Conservation (phyloP, 2,888 invertebrate genomes). For the Spodoptera exigua region DNA sequence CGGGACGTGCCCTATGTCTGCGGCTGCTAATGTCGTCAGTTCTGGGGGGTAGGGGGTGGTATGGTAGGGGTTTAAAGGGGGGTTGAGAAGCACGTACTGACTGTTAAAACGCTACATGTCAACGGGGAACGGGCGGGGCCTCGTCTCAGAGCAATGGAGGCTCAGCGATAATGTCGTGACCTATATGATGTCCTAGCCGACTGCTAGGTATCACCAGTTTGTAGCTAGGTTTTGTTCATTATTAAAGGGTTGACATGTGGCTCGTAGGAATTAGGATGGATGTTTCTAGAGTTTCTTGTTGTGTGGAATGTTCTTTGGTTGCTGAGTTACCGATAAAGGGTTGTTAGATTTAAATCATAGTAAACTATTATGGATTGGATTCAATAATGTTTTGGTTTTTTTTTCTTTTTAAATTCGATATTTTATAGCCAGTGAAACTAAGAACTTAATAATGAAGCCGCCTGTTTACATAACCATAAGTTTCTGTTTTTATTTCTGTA, state of each 20-base stretch:
- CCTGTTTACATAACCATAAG: too few species aligned
- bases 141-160: conserved; percentile 79
- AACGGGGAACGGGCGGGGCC: conserved; percentile 77
- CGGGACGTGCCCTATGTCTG: conserved; percentile 86
- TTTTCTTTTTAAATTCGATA: too few species aligned
- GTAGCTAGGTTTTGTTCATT: conserved; percentile 51
- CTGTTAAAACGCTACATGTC: conserved; percentile 89
- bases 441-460: too few species aligned
- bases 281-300: too few species aligned
- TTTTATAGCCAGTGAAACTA: too few species aligned
- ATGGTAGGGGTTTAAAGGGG: conserved; percentile 41
- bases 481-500: neutral
- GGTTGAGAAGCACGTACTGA: conserved; percentile 80
- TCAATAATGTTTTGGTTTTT: too few species aligned
- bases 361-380: too few species aligned
- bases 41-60: conserved; percentile 66
- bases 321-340: too few species aligned
- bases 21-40: conserved; percentile 88
- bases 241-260: conserved; percentile 15
- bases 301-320: too few species aligned
- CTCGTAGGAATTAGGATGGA: too few species aligned
- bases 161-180: conserved; percentile 84
- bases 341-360: too few species aligned
- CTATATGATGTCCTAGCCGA: conserved; percentile 70
- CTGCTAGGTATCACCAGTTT: conserved; percentile 49